Percentiles rank a stretch among this genome's conserved stretches.
phyloP scores from a whole-genome alignment of 2,888 invertebrate genomes.

The Drosophila putrida region DNA sequence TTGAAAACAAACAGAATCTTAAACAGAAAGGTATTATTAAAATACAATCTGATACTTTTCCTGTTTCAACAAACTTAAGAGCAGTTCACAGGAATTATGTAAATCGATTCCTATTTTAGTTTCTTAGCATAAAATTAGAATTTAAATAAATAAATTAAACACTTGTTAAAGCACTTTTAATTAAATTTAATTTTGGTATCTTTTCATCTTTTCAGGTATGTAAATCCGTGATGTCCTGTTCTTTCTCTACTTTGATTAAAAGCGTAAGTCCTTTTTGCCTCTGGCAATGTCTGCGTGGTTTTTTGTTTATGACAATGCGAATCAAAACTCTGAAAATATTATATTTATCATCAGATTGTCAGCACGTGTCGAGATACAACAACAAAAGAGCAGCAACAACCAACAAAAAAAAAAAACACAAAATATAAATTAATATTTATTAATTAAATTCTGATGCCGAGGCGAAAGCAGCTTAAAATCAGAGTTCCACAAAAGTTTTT shows the following conservation, averaged over 20 bases:
- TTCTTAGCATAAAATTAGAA: no score
- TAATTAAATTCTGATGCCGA: slow-evolving; percentile 67
- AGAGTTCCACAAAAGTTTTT: slow-evolving; percentile 43
- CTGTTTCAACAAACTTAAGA: background rate
- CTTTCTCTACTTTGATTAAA: slow-evolving; percentile 51
- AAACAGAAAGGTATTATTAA: no score
- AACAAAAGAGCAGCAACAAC: background rate
- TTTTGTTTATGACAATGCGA: slow-evolving; percentile 40
- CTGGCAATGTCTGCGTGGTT: slow-evolving; percentile 3
- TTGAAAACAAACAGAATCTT: no score
- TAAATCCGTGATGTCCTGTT: slow-evolving; percentile 16
- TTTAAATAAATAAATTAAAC: no score
- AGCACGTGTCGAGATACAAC: slow-evolving; percentile 34
- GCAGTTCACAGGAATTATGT: background rate
- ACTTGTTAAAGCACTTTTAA: background rate
- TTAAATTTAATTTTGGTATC: slow-evolving; percentile 10
- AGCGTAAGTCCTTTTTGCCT: slow-evolving; percentile 58
- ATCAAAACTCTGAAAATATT: slow-evolving; percentile 45
- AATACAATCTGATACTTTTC: no score
- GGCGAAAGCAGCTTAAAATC: slow-evolving; percentile 71
- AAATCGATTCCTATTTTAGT: no score
- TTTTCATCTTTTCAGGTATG: slow-evolving; percentile 63
- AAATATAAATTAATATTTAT: slow-evolving; percentile 59
- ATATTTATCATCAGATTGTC: slow-evolving; percentile 61
- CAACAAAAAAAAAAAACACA: slow-evolving; percentile 30